phyloP scores from a whole-genome alignment of 2,797 vertebrate genomes.

The Intellagama lesueurii region DNA sequence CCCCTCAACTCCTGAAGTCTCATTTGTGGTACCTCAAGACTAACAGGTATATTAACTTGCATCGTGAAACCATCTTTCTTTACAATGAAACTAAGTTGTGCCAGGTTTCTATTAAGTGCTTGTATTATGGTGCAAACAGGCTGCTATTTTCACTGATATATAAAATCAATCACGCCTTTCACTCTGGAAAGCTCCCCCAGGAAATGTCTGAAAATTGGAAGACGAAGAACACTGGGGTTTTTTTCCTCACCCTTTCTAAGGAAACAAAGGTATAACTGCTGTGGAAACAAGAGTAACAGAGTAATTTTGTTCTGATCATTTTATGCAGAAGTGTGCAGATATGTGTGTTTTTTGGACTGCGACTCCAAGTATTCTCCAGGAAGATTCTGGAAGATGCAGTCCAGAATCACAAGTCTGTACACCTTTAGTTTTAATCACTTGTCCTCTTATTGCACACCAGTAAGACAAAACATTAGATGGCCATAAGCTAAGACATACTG shows the following conservation, averaged over 20 bases:
- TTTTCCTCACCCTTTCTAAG: not conserved
- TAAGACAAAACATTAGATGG: not conserved
- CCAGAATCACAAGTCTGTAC: too few species aligned
- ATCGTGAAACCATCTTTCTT: not conserved
- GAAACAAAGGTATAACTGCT: not conserved
- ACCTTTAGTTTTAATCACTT: too few species aligned
- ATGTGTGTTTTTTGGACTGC: too few species aligned
- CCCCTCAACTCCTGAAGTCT: not conserved
- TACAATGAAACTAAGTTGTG: not conserved
- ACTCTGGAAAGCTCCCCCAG: not conserved
- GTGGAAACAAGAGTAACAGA: not conserved
- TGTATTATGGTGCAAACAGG: not conserved
- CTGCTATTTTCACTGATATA: conserved; percentile 11
- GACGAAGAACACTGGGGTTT: not conserved
- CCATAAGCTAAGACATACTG: not conserved
- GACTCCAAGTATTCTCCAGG: too few species aligned
- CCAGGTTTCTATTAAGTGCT: not conserved
- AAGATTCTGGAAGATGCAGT: too few species aligned
- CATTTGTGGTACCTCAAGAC: not conserved
- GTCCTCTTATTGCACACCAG: not conserved
- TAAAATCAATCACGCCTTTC: conserved; percentile 22
- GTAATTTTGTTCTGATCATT: not conserved
- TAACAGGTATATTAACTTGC: conserved; percentile 9
- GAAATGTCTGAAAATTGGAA: not conserved
- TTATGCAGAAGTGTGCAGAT: too few species aligned